Conservation (phyloP, 2,888 invertebrate genomes). For the Phorcus lineatus region DNA sequence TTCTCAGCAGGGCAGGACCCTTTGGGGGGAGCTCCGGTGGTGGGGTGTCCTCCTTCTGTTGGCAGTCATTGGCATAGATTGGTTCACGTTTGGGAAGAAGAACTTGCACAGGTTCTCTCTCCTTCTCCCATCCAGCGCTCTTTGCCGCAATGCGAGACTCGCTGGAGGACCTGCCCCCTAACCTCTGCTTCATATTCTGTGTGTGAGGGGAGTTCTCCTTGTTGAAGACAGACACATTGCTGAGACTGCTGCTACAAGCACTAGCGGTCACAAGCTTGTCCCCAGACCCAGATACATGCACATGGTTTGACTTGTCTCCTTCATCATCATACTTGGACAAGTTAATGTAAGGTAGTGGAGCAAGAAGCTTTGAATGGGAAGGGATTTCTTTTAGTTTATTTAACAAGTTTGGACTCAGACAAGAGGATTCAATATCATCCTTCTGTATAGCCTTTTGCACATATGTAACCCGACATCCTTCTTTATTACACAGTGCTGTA, state of each 20-base stretch:
- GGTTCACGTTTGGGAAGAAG: constrained; percentile 39
- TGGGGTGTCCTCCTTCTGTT: constrained; percentile 44
- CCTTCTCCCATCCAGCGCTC: background rate
- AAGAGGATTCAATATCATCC: background rate
- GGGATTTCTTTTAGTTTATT: constrained; percentile 61
- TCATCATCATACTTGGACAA: constrained; percentile 63
- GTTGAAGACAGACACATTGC: background rate
- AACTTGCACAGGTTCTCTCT: background rate
- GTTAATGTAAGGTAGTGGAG: constrained; percentile 68
- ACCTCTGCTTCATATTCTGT: constrained; percentile 7
- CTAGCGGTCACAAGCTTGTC: constrained; percentile 27
- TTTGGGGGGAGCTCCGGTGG: constrained; percentile 69
- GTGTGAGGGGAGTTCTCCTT: background rate
- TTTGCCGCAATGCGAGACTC: constrained; percentile 15
- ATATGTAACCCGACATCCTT: background rate
- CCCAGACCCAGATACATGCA: constrained; percentile 49
- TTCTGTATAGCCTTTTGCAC: background rate
- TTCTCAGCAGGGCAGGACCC: constrained; percentile 60
- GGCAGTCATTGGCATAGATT: constrained; percentile 61
- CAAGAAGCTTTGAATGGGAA: constrained; percentile 53
- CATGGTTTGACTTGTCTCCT: constrained; percentile 53
- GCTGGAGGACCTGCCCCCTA: constrained; percentile 16
- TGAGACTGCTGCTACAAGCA: constrained; percentile 20
- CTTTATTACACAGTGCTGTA: background rate
- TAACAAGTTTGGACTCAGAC: constrained; percentile 55